phyloP scores from a whole-genome alignment of 2,888 invertebrate species.

The Pandemis cinnamomeana region DNA sequence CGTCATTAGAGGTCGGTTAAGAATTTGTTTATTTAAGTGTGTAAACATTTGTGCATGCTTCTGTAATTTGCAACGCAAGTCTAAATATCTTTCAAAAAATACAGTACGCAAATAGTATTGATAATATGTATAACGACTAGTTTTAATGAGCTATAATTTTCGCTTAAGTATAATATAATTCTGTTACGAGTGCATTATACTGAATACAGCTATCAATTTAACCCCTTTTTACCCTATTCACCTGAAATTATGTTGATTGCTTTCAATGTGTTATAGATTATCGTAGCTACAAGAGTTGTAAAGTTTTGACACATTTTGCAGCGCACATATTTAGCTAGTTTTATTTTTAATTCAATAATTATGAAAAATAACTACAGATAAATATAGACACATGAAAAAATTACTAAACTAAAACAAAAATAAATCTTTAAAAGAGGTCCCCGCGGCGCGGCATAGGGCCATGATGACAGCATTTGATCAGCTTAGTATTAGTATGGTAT shows the following conservation, averaged over 20 bases:
- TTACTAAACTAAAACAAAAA: too few relatives aligned
- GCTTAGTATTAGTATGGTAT: background rate
- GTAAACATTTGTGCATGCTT: background rate
- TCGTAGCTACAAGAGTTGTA: background rate
- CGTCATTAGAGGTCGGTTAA: background rate
- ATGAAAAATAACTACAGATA: too few relatives aligned
- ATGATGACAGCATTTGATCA: too few relatives aligned
- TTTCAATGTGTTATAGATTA: background rate
- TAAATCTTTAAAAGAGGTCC: too few relatives aligned
- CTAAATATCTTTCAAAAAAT: background rate
- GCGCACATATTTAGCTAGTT: background rate
- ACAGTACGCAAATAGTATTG: background rate
- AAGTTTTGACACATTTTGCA: background rate
- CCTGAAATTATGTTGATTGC: background rate
- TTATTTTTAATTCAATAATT: too few relatives aligned
- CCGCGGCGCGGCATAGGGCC: too few relatives aligned
- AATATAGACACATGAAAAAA: too few relatives aligned
- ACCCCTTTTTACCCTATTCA: background rate
- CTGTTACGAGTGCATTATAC: too few relatives aligned
- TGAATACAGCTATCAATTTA: background rate
- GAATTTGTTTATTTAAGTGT: background rate
- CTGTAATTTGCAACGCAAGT: background rate
- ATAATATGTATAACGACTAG: too few relatives aligned
- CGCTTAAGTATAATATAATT: too few relatives aligned
- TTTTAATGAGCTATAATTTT: too few relatives aligned